A percentile compares a stretch with the other conserved stretches of the same genome.
Evolutionary conservation across 2,888 invertebrate genomes (phyloP).

Genomic region (Drosophila neotestacea): DNA sequence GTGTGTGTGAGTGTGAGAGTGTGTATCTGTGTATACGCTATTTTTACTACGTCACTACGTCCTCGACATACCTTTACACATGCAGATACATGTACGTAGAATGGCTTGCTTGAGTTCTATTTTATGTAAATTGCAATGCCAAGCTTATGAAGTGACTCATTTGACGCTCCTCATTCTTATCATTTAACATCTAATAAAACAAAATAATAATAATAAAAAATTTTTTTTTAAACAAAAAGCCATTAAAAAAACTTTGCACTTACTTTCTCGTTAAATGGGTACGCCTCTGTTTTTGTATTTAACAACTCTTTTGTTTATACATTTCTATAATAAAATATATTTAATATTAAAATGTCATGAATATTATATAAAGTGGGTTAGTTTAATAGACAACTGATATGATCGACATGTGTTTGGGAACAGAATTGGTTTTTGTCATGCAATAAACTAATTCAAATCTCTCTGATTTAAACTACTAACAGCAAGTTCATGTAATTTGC

Average conservation of each 20-base stretch:
- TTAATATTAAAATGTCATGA: no score
- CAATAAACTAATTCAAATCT: constrained; percentile 4
- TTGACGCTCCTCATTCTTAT: background rate
- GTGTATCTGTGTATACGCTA: constrained; percentile 22
- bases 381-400: constrained; percentile 3
- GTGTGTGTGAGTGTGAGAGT: constrained; percentile 14
- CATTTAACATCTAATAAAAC: background rate
- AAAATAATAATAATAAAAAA: background rate
- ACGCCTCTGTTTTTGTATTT: background rate
- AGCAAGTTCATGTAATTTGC: background rate
- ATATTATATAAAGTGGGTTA: background rate
- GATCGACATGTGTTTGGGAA: constrained; percentile 20
- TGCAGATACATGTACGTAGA: background rate
- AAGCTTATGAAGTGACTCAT: constrained; percentile 9
- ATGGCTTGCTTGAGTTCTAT: background rate
- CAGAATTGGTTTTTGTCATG: constrained; percentile 22
- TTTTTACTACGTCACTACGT: constrained; percentile 63
- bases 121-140: constrained; percentile 9
- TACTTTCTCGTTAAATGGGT: background rate
- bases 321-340: no score
- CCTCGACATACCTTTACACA: constrained; percentile 59
- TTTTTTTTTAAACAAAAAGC: background rate
- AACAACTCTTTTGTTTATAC: background rate
- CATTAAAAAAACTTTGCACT: background rate
- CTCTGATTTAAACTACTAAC: background rate